Evolutionary conservation across 2,113 vertebrate genomes (phyloP), one percentile per base, ranked within the genome.

Genomic region (Nannospalax galili): DNA sequence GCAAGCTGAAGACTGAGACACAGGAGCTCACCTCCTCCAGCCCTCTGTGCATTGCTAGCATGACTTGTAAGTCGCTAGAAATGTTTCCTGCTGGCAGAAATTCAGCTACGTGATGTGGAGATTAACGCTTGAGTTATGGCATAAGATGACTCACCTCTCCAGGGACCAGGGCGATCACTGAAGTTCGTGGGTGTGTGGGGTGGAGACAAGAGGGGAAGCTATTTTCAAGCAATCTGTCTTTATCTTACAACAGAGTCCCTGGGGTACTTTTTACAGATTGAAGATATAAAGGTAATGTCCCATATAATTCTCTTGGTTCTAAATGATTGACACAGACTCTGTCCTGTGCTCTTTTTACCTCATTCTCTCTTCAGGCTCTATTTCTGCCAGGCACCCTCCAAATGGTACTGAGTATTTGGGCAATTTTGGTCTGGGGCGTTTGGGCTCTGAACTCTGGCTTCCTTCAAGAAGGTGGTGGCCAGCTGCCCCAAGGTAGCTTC

Each of bases 151-250:
- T 96, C 90, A 90, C 45, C 42, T 96, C 90, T 88, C 74, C 30
- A 15, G 86, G 93, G 88, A 92, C 30, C 42, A 65, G 60, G 91
- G 82, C 69, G 52, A 28, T 70, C 52, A 2, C 2, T 58, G 91
- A 91, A 60, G 67, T 93, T 78, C 45, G 26, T 78, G 45, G 93
- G 60, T 56, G n/a, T 32, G 10, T 84, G 84, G 62, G 48, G 65
- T 24, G 30, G 75, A 85, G 78, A n/a, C 0, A 0, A 88, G 30
- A 79, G 67, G 60, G 32, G 35, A 88, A 96, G 84, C 77, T 95
- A 45, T 90, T 95, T 88, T 96, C 91, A 70, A 87, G 42, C 84
- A 91, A 94, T 95, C 95, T 95, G 92, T 96, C 97, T 95, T 95
- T 74, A 42, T 90, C 86, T 64, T 92, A 37, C 24, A 92, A 70